Base-by-base conservation (phyloP, 1,140 invertebrate species). In the Ostrea edulis region DNA sequence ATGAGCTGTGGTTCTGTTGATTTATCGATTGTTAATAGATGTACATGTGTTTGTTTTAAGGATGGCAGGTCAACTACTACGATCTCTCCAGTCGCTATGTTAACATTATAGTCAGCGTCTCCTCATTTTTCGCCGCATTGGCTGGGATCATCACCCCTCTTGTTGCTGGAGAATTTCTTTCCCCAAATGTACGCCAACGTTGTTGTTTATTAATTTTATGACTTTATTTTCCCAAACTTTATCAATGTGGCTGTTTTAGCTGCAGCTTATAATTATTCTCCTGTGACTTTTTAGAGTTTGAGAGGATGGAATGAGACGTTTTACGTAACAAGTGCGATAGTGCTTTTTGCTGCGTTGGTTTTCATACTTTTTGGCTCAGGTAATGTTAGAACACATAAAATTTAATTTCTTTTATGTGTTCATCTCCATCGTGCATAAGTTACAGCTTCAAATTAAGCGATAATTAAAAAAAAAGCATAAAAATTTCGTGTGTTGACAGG, bases 51-150 rank as follows among this genome's bases (percentile, higher is more conserved):
- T 52, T 0, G 14, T 35, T 44, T 44, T 4, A 86, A 93, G 93
- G 93, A 35, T 94, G 93, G 93, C 93, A 94, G 90, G 90, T 94
- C 14, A 94, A 94, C 86, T 92, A 94, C 84, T 92, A 93, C 71
- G 93, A 94, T 81, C 86, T 94, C 8, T 92, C 93, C 2, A 82
- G 92, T 2, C 86, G 93, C 20, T 92, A 93, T 87, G 92, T 92
- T 82, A 89, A 89, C 5, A 86, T 94, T 53, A 82, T 94, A 8
- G 93, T 93, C 8, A 92, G 89, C 62, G 87, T 94, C 0, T 90
- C 93, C 1, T 92, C 92, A 22, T 91, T 89, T 12, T 87, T 93
- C 44, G 93, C 93, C 12, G 91, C 91, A 14, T 54, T 93, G 17
- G 93, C 89, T 3, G 92, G 92, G 0, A 88, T 94, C 14, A 68